phyloP scores from a whole-genome alignment of 2,797 vertebrate species.

The Phalanger gymnotis region DNA sequence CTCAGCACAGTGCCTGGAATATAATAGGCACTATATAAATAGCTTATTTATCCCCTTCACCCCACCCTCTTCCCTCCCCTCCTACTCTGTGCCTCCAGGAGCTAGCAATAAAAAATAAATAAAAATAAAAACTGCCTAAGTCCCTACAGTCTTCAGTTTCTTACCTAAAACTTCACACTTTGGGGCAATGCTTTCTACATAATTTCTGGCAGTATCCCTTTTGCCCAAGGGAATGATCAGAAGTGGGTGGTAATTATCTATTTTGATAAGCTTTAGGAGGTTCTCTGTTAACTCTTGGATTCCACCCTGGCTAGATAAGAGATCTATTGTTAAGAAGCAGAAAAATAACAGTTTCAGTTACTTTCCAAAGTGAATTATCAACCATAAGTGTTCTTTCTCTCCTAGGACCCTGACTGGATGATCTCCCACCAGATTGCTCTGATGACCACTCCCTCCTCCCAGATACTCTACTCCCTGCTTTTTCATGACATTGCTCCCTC shows the following conservation, averaged over 20 bases:
- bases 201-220: neutral
- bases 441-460: neutral
- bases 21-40: neutral
- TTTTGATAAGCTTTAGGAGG: neutral
- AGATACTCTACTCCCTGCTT: neutral
- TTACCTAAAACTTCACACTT: neutral
- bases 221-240: neutral
- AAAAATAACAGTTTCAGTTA: neutral
- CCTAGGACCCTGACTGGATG: neutral
- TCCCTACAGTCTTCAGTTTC: neutral
- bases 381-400: neutral
- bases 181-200: neutral
- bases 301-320: neutral
- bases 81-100: neutral
- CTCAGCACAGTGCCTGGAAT: neutral
- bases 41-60: neutral
- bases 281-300: neutral
- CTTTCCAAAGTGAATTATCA: neutral
- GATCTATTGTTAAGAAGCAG: neutral
- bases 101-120: neutral
- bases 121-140: neutral
- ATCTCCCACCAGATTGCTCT: neutral
- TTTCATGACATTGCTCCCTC: neutral
- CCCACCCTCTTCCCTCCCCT: neutral
- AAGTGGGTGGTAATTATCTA: neutral